Percentiles rank a stretch among this genome's conserved stretches.
Evolutionary conservation across 2,888 invertebrate species (phyloP).

Genomic region (Nycteola revayana): DNA sequence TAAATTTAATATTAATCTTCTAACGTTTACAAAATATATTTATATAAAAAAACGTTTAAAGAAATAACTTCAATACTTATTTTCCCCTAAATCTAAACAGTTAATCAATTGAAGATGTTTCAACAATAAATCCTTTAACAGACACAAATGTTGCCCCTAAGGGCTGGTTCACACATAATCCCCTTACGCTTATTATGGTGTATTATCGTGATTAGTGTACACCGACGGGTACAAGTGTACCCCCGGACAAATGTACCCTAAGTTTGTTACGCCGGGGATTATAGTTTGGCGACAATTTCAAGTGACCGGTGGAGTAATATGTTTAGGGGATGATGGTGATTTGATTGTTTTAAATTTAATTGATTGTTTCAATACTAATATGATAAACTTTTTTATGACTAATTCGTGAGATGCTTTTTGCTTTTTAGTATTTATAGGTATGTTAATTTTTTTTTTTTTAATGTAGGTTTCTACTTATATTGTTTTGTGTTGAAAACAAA

Average conservation of each 20-base stretch:
- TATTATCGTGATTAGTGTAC: constrained; percentile 32
- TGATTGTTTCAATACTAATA: no score
- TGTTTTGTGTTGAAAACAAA: no score
- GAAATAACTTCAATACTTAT: no score
- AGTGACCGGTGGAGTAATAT: constrained; percentile 22
- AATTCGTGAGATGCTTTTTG: no score
- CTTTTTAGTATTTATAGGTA: no score
- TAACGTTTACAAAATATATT: no score
- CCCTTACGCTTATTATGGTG: constrained; percentile 30
- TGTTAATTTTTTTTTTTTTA: no score
- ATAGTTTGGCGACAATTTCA: constrained; percentile 30
- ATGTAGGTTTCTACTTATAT: no score
- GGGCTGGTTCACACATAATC: constrained; percentile 25
- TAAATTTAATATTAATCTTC: no score
- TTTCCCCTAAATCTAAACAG: constrained; percentile 8
- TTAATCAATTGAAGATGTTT: constrained; percentile 30
- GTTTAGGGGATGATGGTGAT: constrained; percentile 19
- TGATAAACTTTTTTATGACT: no score
- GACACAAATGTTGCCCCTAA: constrained; percentile 29
- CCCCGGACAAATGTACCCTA: no score
- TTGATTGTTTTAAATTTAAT: background rate
- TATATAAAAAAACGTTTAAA: no score
- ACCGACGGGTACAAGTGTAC: constrained; percentile 9
- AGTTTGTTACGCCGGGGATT: constrained; percentile 3
- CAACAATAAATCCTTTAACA: constrained; percentile 31